A percentile compares a stretch with the other conserved stretches of the same genome.
Evolutionary conservation across 2,113 vertebrate species (phyloP).

Genomic region (Caretta caretta): DNA sequence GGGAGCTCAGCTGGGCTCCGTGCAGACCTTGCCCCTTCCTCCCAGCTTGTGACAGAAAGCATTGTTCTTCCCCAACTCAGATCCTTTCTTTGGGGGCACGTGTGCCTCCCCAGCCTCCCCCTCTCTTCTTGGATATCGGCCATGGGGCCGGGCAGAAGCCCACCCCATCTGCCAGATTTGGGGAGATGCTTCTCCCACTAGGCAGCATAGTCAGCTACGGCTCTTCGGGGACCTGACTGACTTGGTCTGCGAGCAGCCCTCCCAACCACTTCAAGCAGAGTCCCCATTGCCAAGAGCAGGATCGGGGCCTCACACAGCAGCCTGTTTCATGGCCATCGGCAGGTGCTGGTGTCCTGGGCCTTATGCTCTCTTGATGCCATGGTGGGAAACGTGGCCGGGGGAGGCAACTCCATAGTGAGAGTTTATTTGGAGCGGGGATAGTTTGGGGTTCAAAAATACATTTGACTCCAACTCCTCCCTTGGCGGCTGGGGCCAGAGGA

Average conservation of each 20-base stretch:
- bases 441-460: neutral
- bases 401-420: neutral
- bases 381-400: neutral
- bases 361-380: neutral
- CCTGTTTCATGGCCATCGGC: neutral
- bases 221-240: neutral
- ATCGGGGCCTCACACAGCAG: neutral
- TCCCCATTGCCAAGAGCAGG: neutral
- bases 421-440: neutral
- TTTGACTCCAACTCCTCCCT: neutral
- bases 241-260: neutral
- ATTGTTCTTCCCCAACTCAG: neutral
- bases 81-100: neutral
- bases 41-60: no score
- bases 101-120: neutral
- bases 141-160: neutral
- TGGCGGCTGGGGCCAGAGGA: neutral
- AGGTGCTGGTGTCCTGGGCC: neutral
- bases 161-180: neutral
- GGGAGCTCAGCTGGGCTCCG: neutral
- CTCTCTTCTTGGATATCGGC: neutral
- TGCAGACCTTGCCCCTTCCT: neutral
- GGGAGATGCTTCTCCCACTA: neutral
- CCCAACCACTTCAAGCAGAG: neutral
- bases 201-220: neutral